Base-by-base conservation (phyloP, 2,113 vertebrate genomes). In the Platanista minor region DNA sequence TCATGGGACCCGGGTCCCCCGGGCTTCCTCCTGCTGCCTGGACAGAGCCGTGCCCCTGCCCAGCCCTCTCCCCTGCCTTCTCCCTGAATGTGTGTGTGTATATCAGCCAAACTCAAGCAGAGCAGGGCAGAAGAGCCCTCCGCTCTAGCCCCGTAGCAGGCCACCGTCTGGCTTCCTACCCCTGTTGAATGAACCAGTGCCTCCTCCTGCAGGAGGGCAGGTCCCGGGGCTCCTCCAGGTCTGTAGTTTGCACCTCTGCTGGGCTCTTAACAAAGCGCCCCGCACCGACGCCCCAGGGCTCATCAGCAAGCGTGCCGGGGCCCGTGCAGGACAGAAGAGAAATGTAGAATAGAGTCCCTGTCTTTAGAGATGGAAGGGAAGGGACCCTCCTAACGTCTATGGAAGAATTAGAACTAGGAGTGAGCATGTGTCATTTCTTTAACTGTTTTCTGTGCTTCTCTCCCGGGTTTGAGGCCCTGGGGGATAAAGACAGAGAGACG, bases 1-100 rank as follows among this genome's bases (percentile, higher is more conserved):
- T 33, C 75, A 0, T 4, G 29, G 10, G 33, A 29, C n/a, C 2
- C 0, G 2, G 2, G 2, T 10, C 20, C 8, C 10, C 17, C 39
- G 4, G 14, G 21, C 14, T 36, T 61, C 33, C 2, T 39, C 46
- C 18, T 29, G 59, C 49, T 52, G 7, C 49, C 25, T 10, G 17
- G 46, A 52, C 46, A 41, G 67, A 78, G 29, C n/a, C 31, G 23
- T 3, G 52, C 9, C 18, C 41, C 18, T 36, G 31, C 8, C 39
- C 33, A 21, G 59, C 2, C 3, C 27, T 11, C 27, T 15, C 7
- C 8, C 27, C 61, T 3, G 13, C 21, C 11, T 27, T 17, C 64
- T n/a, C 61, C n/a, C 6, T 11, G 57, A 23, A 27, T 23, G 20
- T 2, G 54, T 10, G 36, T 12, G 36, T 12, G 13, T 36, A 5